A percentile compares a stretch with the other conserved stretches of the same genome.
These are phyloP conservation scores for Drosophila paracracens DNA, from an alignment of 2,888 invertebrate genomes.

Conservation along the genomic window DNA sequence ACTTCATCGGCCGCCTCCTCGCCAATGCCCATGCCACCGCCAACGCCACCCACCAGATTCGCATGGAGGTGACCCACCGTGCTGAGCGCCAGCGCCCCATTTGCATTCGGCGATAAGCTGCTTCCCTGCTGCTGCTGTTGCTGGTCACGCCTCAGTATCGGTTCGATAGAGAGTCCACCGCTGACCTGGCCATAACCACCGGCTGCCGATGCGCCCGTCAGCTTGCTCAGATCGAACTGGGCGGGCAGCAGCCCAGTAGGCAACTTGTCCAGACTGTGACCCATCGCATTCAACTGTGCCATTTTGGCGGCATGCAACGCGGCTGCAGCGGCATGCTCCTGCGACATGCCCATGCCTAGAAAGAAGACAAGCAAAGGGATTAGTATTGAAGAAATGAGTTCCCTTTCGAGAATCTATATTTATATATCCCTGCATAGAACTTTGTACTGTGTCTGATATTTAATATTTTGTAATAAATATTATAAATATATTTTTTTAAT, in stretches of 20 bases:
- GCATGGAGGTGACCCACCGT: conserved; percentile 57
- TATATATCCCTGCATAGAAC: not conserved
- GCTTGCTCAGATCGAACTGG: conserved; percentile 84
- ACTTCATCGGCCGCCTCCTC: conserved; percentile 28
- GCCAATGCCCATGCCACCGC: conserved; percentile 16
- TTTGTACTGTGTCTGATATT: not conserved
- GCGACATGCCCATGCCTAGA: conserved; percentile 87
- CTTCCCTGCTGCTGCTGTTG: conserved; percentile 66
- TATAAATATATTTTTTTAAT: too few species aligned
- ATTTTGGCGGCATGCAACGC: conserved; percentile 92
- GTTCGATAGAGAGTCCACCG: conserved; percentile 82
- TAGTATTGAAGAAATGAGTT: not conserved
- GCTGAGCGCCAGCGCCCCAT: conserved; percentile 57
- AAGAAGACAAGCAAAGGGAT: conserved; percentile 2
- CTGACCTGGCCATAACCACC: conserved; percentile 53
- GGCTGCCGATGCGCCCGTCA: conserved; percentile 63
- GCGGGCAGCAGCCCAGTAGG: conserved; percentile 85
- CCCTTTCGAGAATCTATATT: not conserved
- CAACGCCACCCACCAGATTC: conserved; percentile 30
- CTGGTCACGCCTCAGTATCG: conserved; percentile 80
- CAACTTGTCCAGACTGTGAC: conserved; percentile 86
- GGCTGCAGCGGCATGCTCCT: conserved; percentile 90
- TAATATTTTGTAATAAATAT: not conserved
- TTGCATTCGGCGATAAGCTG: conserved; percentile 61
- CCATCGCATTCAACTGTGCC: conserved; percentile 91